Evolutionary conservation across 92 coral and sea anemone genomes (phyloP), one percentile per base, ranked within the genome.

Genomic region (Porites rus): DNA sequence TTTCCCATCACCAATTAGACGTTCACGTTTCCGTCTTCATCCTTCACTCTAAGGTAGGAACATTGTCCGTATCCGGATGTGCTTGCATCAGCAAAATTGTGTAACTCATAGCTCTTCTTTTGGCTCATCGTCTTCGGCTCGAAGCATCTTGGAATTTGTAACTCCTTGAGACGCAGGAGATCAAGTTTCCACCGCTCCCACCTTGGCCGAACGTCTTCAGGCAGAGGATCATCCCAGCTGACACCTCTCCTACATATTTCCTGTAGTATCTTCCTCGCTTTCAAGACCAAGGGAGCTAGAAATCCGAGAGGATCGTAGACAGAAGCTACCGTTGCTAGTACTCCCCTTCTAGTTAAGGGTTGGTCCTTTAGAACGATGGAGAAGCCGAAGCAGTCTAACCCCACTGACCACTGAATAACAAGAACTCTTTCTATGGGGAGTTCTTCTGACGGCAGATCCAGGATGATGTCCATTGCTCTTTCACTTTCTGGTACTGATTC

Each of bases 401-500:
- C 91, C 31, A 81, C 81, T 38, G 82, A 82, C 78, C 87, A 81
- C 52, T 28, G 78, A 6, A 75, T 22, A 22, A 0, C 24, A 22
- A 22, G 24, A 22, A 22, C 24, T 22, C 24, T 22, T 22, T 22
- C 24, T 22, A 22, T 22, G 24, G 24, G 24, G 24, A 22, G 24
- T 75, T 71, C 38, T 20, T 81, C 72, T 21, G 46, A 52, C 1
- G 51, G 21, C 10, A 74, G 77, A 75, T 56, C 13, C 66, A 81
- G 20, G 56, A 72, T 73, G 28, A 8, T 52, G 56, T 73, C 28
- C 7, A 43, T 25, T 88, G 73, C 69, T 78, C 87, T 74, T 19
- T 88, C 87, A 12, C 67, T 77, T 58, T 50, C 52, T 7, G 91
- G 87, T 53, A 88, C 52, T 46, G 77, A 59, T 73, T 88, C 58